phyloP scores from a whole-genome alignment of 2,113 vertebrate genomes.

The Brachypteracias leptosomus region DNA sequence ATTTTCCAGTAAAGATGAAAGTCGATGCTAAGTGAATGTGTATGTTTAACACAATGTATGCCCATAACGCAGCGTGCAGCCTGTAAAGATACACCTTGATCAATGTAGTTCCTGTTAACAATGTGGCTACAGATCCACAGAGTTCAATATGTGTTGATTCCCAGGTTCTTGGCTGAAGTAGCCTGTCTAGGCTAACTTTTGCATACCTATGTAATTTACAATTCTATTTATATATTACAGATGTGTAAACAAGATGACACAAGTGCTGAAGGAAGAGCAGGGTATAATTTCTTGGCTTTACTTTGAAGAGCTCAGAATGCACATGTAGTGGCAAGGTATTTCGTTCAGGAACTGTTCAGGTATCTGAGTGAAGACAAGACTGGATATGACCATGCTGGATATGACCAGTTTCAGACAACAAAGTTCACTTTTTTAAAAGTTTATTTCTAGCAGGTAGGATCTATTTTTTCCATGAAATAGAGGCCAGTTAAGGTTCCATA shows the following conservation, averaged over 20 bases:
- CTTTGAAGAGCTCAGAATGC: background rate
- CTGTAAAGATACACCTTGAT: background rate
- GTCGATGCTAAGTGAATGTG: background rate
- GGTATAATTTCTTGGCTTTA: background rate
- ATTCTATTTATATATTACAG: background rate
- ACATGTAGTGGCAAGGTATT: background rate
- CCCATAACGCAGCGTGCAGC: background rate
- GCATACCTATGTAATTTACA: background rate
- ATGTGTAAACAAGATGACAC: background rate
- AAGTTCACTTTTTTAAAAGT: background rate
- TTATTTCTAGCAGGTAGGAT: background rate
- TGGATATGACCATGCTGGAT: background rate
- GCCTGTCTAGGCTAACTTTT: background rate
- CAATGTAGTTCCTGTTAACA: background rate
- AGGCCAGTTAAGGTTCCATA: background rate
- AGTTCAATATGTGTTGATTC: background rate
- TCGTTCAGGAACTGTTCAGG: background rate
- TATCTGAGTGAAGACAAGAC: background rate
- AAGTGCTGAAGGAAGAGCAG: background rate
- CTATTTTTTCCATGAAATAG: background rate
- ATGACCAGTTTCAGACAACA: background rate
- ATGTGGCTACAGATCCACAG: background rate
- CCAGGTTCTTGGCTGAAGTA: background rate
- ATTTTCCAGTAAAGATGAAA: background rate
- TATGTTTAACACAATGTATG: background rate